Percentiles rank a stretch among this genome's conserved stretches.
Evolutionary conservation across 2,797 vertebrate genomes (phyloP).

Genomic region (Chaetophractus vellerosus): DNA sequence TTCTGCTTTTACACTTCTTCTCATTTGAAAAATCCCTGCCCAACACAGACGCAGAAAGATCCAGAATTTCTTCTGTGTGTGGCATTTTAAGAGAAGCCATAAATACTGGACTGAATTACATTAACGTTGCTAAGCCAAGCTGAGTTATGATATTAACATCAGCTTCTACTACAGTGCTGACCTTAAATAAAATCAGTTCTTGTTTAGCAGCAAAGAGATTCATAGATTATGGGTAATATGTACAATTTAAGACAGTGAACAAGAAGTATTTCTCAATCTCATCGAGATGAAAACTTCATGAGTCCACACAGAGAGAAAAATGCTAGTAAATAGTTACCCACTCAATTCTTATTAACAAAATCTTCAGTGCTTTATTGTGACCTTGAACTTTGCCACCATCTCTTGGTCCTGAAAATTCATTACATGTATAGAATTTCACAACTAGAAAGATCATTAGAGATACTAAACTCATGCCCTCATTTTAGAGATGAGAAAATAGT

Average conservation of each 20-base stretch:
- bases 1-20: slow-evolving; percentile 49
- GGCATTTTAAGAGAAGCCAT: slow-evolving; percentile 56
- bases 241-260: neutral
- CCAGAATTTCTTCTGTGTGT: slow-evolving; percentile 27
- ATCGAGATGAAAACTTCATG: neutral
- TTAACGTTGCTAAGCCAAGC: slow-evolving; percentile 61
- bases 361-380: neutral
- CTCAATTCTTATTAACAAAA: slow-evolving; percentile 12
- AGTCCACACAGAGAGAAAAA: neutral
- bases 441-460: neutral
- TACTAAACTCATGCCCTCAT: neutral
- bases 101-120: slow-evolving; percentile 63
- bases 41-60: slow-evolving; percentile 48
- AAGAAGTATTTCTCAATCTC: slow-evolving; percentile 6
- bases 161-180: slow-evolving; percentile 35
- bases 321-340: neutral
- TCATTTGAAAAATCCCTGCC: neutral
- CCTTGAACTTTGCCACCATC: neutral
- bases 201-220: neutral
- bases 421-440: neutral
- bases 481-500: neutral
- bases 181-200: slow-evolving; percentile 58
- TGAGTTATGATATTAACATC: slow-evolving; percentile 20
- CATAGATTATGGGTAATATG: neutral
- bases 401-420: neutral